These are phyloP conservation scores for Actinernus sp. DNA, from an alignment of 92 coral and sea anemone species.

Conservation along the genomic window DNA sequence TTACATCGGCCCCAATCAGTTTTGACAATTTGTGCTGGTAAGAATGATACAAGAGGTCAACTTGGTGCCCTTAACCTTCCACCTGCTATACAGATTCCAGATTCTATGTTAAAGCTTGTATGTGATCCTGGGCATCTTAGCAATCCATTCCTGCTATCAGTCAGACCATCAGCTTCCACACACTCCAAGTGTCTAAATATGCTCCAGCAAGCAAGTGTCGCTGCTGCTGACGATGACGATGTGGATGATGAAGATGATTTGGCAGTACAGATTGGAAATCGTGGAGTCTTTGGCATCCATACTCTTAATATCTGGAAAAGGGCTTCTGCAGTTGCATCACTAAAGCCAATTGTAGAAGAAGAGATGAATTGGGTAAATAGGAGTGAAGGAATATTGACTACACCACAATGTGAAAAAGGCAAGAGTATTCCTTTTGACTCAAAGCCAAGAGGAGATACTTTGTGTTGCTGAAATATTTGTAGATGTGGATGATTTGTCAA, in stretches of 20 bases:
- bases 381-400: constrained; percentile 3
- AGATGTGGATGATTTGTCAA: constrained; percentile 46
- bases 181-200: background rate
- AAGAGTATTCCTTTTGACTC: constrained; percentile 16
- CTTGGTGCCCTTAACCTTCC: constrained; percentile 40
- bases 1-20: no score
- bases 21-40: constrained; percentile 4
- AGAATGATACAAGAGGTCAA: constrained; percentile 15
- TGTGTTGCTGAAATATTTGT: constrained; percentile 12
- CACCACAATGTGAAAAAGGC: constrained; percentile 5
- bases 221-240: background rate
- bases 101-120: constrained; percentile 8
- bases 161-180: constrained; percentile 18
- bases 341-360: constrained; percentile 10
- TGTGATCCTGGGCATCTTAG: constrained; percentile 1
- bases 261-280: constrained; percentile 19
- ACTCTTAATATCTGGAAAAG: constrained; percentile 31
- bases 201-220: background rate
- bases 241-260: constrained; percentile 25
- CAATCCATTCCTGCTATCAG: constrained; percentile 21
- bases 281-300: constrained; percentile 30
- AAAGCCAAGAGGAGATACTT: constrained; percentile 41
- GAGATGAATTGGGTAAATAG: constrained; percentile 22
- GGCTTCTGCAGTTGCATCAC: constrained; percentile 7
- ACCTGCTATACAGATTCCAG: constrained; percentile 24